Conservation (phyloP, 2,888 invertebrate species). For the Drosophila hawaiiensis region DNA sequence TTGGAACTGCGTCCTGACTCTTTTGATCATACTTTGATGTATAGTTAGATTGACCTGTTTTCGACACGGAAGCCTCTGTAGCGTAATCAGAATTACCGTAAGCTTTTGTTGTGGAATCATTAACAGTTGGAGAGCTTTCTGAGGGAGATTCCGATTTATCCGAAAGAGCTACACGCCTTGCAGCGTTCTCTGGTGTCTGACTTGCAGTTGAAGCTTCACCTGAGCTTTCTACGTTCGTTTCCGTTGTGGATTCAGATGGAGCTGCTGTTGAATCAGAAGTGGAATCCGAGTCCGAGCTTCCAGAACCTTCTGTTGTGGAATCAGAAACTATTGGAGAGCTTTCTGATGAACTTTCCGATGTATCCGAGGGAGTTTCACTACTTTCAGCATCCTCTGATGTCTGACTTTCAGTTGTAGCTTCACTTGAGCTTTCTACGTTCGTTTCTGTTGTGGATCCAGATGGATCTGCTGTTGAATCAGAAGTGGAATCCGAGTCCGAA, state of each 20-base stretch:
- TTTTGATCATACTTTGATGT: background rate
- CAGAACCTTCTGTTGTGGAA: background rate
- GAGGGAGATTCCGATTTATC: background rate
- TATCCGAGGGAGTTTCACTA: background rate
- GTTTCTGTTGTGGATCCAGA: background rate
- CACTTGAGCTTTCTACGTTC: background rate
- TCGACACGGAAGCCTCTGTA: background rate
- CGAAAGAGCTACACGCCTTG: rapidly evolving
- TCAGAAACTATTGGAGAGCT: background rate
- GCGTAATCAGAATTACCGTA: background rate
- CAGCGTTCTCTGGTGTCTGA: background rate
- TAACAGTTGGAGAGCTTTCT: background rate
- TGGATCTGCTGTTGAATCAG: background rate
- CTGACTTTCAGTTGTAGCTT: background rate
- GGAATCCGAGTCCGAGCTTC: background rate
- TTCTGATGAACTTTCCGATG: background rate
- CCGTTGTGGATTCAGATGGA: background rate
- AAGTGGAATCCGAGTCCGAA: background rate
- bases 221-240: no score
- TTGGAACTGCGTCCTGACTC: background rate
- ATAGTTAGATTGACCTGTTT: background rate
- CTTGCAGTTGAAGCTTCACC: background rate
- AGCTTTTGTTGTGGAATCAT: background rate
- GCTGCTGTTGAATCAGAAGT: background rate
- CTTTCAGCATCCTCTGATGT: background rate